Conservation (phyloP, 2,797 vertebrate species). For the Silurus aristotelis region DNA sequence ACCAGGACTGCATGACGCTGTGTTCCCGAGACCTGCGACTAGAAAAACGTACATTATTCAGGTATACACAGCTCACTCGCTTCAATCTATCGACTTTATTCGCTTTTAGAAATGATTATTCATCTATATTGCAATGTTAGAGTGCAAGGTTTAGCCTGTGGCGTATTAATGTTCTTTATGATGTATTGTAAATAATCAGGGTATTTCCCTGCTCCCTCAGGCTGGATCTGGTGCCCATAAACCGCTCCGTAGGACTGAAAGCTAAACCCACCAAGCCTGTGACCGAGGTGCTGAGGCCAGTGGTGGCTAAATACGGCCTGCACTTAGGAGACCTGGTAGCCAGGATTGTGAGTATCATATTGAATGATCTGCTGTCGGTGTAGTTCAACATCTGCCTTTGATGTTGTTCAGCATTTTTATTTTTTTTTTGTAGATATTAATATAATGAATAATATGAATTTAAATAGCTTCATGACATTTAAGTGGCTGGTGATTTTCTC, state of each 20-base stretch:
- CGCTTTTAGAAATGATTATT: background rate
- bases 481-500: no score
- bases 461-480: background rate
- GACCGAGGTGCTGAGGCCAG: constrained; percentile 93
- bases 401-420: background rate
- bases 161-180: background rate
- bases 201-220: constrained; percentile 63
- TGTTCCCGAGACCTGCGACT: constrained; percentile 90
- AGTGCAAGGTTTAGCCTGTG: background rate
- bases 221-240: constrained; percentile 96
- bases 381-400: background rate
- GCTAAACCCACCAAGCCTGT: constrained; percentile 98
- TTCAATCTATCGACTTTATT: background rate
- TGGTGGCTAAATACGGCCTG: constrained; percentile 96
- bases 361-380: background rate
- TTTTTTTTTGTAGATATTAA: background rate
- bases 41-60: constrained; percentile 95
- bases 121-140: background rate
- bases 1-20: constrained; percentile 95
- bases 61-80: constrained; percentile 66
- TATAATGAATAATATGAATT: no score
- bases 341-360: constrained; percentile 85
- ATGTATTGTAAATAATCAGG: background rate
- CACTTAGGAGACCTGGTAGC: constrained; percentile 90
- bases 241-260: constrained; percentile 95